Base-by-base conservation (phyloP, 2,888 invertebrate genomes). In the Amiota minor region DNA sequence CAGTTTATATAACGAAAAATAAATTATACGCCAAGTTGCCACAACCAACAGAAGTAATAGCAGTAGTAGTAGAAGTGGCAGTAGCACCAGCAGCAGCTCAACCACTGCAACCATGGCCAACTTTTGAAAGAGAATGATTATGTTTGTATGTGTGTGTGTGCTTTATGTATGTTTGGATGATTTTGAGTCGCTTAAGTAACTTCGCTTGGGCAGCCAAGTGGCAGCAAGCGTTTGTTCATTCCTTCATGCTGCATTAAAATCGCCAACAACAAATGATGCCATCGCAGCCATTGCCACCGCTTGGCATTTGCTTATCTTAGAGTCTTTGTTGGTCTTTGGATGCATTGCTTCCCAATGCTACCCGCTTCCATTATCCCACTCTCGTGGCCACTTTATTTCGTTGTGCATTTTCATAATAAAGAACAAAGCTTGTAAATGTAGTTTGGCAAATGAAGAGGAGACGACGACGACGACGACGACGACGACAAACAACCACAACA, bases 231-330 rank as follows among this genome's bases (percentile, higher is more conserved):
- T 8, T 20, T 46, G 49, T 10, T 18, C 18, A 46, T 49, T 47
- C 10, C 47, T 23, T 23, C 35, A 35, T n/a, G 35, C 47, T 65
- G 67, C 67, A 68, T 68, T 68, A 68, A 68, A 68, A 68, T 68
- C 67, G 67, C 67, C 67, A 68, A 68, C 35, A 23, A 35, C 67
- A n/a, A 65, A 65, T 18, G 18, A 16, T 35, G 10, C 23, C 62
- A 14, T 6, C 10, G 11, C 6, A 45, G 35, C 12, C 45, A 62
- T 12, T 62, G 45, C 64, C 59, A 61, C 53, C 67, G 72, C 72
- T 75, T 85, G 84, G 83, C 79, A 84, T 77, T 85, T 83, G 84
- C 84, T 83, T 83, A 83, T 83, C 80, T 65, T 49, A 16, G 16
- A n/a, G n/a, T 11, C 47, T 18, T 14, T 9, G 47, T 18, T 65